Conservation (phyloP, 2,888 invertebrate genomes). For the Epinotia brunnichana region DNA sequence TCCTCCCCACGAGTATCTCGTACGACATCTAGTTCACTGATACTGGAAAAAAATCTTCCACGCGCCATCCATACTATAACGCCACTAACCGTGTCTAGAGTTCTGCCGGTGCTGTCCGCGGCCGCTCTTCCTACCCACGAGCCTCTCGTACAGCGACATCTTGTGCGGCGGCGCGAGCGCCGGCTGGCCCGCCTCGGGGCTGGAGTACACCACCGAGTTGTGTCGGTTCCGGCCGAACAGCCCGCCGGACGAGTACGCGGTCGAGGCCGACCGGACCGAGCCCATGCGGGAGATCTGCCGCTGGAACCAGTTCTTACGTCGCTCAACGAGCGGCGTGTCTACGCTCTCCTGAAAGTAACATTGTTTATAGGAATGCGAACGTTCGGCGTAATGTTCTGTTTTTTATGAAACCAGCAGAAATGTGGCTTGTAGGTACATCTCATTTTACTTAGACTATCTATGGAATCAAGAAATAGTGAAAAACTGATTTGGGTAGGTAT, state of each 20-base stretch:
- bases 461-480: no score
- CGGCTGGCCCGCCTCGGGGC: constrained; percentile 84
- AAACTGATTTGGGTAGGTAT: no score
- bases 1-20: no score
- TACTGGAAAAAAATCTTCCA: not conserved
- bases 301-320: constrained; percentile 94
- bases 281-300: constrained; percentile 94
- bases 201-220: constrained; percentile 89
- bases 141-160: constrained; percentile 92
- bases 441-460: no score
- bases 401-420: no score
- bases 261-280: constrained; percentile 92
- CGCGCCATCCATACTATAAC: no score
- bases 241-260: constrained; percentile 91
- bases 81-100: constrained; percentile 84
- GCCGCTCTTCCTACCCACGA: constrained; percentile 92
- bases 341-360: constrained; percentile 91
- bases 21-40: not conserved
- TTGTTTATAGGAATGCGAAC: no score
- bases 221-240: constrained; percentile 90
- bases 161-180: constrained; percentile 81
- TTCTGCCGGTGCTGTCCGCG: constrained; percentile 86
- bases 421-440: no score
- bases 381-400: not conserved
- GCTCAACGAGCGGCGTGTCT: constrained; percentile 93